These are phyloP conservation scores for Chrysotoxum bicinctum DNA, from an alignment of 2,888 invertebrate species.

Conservation along the genomic window DNA sequence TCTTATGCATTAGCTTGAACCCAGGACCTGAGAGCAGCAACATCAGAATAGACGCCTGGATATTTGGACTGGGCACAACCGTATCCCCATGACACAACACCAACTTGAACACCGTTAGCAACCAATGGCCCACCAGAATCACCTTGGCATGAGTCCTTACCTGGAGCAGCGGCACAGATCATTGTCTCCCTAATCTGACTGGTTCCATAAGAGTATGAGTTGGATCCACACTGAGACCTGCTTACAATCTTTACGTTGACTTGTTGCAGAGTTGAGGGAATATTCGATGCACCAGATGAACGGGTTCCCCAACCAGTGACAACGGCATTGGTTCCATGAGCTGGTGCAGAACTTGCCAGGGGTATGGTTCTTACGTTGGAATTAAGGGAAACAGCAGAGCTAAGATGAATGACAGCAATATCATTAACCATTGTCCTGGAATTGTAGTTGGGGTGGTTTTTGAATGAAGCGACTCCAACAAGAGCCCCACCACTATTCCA, in stretches of 20 bases:
- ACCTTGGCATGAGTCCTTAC: slow-evolving; percentile 19
- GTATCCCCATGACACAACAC: slow-evolving; percentile 16
- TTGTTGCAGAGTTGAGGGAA: slow-evolving; percentile 79
- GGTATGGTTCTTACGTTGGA: slow-evolving; percentile 79
- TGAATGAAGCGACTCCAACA: slow-evolving; percentile 70
- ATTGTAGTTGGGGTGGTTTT: slow-evolving; percentile 80
- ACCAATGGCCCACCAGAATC: slow-evolving; percentile 23
- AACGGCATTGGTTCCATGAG: slow-evolving; percentile 60
- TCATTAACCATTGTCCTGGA: slow-evolving; percentile 82
- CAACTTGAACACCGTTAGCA: slow-evolving; percentile 13
- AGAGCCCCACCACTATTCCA: slow-evolving; percentile 76
- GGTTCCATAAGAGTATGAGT: slow-evolving; percentile 79
- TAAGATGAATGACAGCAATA: slow-evolving; percentile 83
- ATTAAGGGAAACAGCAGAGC: slow-evolving; percentile 80
- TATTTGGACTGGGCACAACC: slow-evolving; percentile 3
- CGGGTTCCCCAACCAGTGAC: slow-evolving; percentile 75
- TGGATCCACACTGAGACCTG: slow-evolving; percentile 79
- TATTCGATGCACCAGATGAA: slow-evolving; percentile 74
- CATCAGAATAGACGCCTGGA: slow-evolving; percentile 7
- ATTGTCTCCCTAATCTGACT: slow-evolving; percentile 2
- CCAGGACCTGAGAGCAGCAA: slow-evolving; percentile 12
- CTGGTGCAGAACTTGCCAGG: slow-evolving; percentile 77
- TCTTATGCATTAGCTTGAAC: slow-evolving; percentile 5
- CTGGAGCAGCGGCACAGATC: slow-evolving; percentile 1
- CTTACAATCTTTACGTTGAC: slow-evolving; percentile 81